Conservation (phyloP, 2,113 vertebrate genomes). For the Oceanites oceanicus region DNA sequence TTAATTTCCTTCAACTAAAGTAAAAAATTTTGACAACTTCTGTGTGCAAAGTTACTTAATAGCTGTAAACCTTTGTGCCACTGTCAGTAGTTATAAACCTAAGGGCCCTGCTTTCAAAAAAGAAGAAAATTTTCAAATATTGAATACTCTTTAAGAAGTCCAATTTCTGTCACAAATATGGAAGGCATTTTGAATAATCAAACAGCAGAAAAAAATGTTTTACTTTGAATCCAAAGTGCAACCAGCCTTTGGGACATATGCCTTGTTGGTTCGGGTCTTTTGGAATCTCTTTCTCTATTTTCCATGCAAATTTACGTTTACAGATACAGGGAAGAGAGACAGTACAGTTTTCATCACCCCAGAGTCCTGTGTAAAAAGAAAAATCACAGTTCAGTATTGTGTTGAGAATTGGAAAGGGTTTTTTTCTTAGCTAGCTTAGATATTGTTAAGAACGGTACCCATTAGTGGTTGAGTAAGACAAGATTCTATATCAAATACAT, state of each 20-base stretch:
- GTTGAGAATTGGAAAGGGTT: background rate
- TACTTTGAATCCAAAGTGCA: constrained; percentile 91
- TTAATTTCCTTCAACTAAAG: background rate
- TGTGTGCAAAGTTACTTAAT: background rate
- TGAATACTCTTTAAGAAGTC: background rate
- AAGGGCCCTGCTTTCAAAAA: background rate
- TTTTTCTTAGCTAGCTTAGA: background rate
- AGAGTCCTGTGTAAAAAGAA: constrained; percentile 77
- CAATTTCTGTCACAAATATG: background rate
- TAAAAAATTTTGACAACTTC: background rate
- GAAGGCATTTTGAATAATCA: background rate
- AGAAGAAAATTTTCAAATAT: background rate
- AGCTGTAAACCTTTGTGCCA: background rate
- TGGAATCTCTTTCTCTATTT: constrained; percentile 79
- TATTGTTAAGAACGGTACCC: background rate
- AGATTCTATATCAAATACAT: background rate
- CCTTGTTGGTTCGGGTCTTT: constrained; percentile 78
- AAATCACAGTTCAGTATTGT: background rate
- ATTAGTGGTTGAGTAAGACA: background rate
- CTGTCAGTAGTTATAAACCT: background rate
- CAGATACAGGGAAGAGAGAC: constrained; percentile 83
- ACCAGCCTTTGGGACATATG: constrained; percentile 88
- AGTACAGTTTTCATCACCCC: constrained; percentile 80
- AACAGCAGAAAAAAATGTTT: background rate
- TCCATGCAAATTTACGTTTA: constrained; percentile 79